A percentile compares a stretch with the other conserved stretches of the same genome.
Conservation (phyloP, 2,888 invertebrate genomes). For the Quadroppia sp. region DNA sequence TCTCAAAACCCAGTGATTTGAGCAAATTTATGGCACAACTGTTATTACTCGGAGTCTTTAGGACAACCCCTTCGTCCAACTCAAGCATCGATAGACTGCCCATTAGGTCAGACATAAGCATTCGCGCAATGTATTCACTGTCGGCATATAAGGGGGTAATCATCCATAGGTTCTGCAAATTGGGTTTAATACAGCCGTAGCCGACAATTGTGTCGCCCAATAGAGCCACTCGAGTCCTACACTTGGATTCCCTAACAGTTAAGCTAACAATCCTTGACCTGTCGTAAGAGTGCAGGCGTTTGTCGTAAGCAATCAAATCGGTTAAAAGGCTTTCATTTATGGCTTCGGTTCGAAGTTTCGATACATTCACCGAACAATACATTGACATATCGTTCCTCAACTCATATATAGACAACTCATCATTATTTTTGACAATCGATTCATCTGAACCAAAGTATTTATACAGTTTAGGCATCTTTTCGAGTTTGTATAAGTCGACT, state of each 20-base stretch:
- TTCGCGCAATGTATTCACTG: slow-evolving; percentile 43
- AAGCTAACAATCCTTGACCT: slow-evolving; percentile 44
- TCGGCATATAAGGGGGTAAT: slow-evolving; percentile 47
- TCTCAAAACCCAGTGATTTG: slow-evolving; percentile 43
- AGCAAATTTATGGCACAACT: slow-evolving; percentile 43
- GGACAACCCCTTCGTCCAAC: slow-evolving; percentile 43
- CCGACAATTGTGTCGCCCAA: slow-evolving; percentile 42
- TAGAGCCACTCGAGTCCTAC: slow-evolving; percentile 43
- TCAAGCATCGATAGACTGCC: slow-evolving; percentile 40
- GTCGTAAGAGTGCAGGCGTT: slow-evolving; percentile 45
- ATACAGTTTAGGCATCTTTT: slow-evolving; percentile 33
- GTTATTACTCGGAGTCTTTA: slow-evolving; percentile 46
- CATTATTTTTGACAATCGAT: neutral
- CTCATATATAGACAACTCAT: neutral
- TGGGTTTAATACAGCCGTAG: slow-evolving; percentile 46
- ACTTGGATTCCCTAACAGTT: slow-evolving; percentile 45
- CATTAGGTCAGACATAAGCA: slow-evolving; percentile 43
- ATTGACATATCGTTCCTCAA: slow-evolving; percentile 12
- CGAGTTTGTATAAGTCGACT: slow-evolving; percentile 44
- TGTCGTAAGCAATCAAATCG: slow-evolving; percentile 44
- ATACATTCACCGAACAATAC: slow-evolving; percentile 1
- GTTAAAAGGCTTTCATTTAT: slow-evolving; percentile 28
- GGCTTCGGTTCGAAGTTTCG: slow-evolving; percentile 34
- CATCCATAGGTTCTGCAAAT: slow-evolving; percentile 46
- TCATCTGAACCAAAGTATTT: slow-evolving; percentile 26